Percentiles rank a stretch among this genome's conserved stretches.
Conservation (phyloP, 2,888 invertebrate genomes). For the Agrochola lota region DNA sequence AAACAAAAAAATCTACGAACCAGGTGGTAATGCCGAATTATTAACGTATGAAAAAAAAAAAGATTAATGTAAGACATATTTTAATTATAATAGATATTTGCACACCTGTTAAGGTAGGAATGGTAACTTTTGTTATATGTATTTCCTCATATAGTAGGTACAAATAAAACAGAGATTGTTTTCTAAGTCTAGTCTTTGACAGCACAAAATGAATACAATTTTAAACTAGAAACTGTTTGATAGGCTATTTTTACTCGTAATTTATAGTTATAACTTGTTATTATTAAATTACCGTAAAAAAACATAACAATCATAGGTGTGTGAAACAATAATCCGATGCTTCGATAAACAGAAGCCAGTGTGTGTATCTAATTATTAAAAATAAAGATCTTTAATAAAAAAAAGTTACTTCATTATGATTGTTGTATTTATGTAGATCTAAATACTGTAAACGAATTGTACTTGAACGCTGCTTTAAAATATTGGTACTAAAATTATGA, state of each 20-base stretch:
- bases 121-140: not conserved
- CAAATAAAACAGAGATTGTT: not conserved
- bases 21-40: not conserved
- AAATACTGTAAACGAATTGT: conserved; percentile 6
- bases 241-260: not conserved
- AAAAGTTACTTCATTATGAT: not conserved
- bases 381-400: conserved; percentile 5
- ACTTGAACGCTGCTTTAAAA: not conserved
- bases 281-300: not conserved
- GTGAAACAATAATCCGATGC: conserved; percentile 14
- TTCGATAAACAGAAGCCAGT: conserved; percentile 29
- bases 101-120: not conserved
- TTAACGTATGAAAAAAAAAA: not conserved
- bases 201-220: not conserved
- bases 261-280: not conserved
- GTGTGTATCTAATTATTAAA: not conserved
- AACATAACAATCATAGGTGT: not conserved
- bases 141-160: not conserved
- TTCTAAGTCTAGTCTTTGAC: not conserved
- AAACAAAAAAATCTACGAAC: conserved; percentile 6
- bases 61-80: not conserved
- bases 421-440: conserved; percentile 7
- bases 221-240: not conserved
- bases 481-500: not conserved
- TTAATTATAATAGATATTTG: not conserved